phyloP scores from a whole-genome alignment of 2,113 vertebrate species.

The Scophthalmus maximus region DNA sequence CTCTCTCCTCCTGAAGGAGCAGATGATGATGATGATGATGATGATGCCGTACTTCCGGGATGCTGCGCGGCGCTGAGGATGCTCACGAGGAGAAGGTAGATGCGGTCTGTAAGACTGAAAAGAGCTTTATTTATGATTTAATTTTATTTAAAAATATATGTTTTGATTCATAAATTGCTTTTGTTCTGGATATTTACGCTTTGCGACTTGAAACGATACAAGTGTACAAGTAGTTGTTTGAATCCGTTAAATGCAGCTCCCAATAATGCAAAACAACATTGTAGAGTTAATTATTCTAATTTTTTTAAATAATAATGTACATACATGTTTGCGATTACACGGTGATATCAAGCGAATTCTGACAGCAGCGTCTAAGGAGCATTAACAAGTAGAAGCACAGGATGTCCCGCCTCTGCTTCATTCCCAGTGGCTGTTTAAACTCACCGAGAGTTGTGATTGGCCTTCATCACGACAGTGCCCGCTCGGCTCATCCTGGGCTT shows the following conservation, averaged over 20 bases:
- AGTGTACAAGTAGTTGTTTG: neutral
- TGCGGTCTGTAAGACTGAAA: neutral
- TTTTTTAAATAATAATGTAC: neutral
- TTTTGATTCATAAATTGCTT: no score
- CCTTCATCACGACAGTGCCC: neutral
- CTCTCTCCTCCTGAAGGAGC: conserved; percentile 68
- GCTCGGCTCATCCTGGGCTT: conserved; percentile 53
- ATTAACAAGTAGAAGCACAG: conserved; percentile 35
- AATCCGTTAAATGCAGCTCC: neutral
- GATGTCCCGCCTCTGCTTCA: conserved; percentile 61
- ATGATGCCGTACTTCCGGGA: conserved; percentile 77
- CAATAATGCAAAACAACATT: no score
- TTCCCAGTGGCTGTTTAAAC: conserved; percentile 58
- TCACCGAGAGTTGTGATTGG: conserved; percentile 53
- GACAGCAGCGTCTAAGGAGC: neutral
- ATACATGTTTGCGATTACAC: neutral
- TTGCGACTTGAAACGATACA: neutral
- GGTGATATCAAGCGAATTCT: neutral
- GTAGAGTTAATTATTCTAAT: no score
- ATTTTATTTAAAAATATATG: no score
- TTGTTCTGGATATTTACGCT: neutral
- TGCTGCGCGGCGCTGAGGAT: conserved; percentile 60
- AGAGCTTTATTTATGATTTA: no score
- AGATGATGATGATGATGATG: no score
- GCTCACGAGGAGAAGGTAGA: neutral